Evolutionary conservation across 2,797 vertebrate species (phyloP), one percentile per base, ranked within the genome.

Genomic region (Pseudomugil tenellus): DNA sequence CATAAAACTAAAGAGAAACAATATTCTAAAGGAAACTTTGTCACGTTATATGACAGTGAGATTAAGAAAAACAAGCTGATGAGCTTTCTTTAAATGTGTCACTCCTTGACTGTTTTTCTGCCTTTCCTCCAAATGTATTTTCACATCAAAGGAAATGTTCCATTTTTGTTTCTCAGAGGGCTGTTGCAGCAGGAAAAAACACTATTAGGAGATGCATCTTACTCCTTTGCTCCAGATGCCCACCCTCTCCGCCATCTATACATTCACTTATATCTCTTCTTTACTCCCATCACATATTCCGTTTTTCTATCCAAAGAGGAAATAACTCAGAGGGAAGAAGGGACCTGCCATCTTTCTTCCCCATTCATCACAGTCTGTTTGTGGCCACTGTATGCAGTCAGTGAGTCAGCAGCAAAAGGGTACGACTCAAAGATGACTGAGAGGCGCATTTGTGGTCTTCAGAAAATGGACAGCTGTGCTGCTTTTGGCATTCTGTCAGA

Each of bases 281-380:
- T 57, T 65, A 62, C 62, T 62, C 68, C 61, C 32, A n/a, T 78
- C 69, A 64, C 61, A 70, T 62, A 67, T 80, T 73, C 62, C 65
- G 59, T 70, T 64, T 71, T 68, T 70, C 29, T 68, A 63, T 87
- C 84, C 82, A 81, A 80, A 75, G 77, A 85, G 77, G 76, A 86
- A 87, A 89, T 85, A 86, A 83, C 70, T 86, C 74, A 70, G 58
- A 77, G 51, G 67, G 78, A 79, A 84, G 70, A 83, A 70, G 70
- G 63, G 79, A 79, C 75, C 77, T 81, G 85, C 78, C 90, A 77
- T 81, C 82, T 73, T 64, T 76, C 75, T 71, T 37, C 57, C 70
- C 80, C 80, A 84, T 89, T 87, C 72, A 89, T 86, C 86, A 79
- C 73, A 63, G 83, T 81, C 79, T 84, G 74, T 89, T 86, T 87